Evolutionary conservation across 1,140 invertebrate species (phyloP).

Genomic region (Berghia stephanieae): DNA sequence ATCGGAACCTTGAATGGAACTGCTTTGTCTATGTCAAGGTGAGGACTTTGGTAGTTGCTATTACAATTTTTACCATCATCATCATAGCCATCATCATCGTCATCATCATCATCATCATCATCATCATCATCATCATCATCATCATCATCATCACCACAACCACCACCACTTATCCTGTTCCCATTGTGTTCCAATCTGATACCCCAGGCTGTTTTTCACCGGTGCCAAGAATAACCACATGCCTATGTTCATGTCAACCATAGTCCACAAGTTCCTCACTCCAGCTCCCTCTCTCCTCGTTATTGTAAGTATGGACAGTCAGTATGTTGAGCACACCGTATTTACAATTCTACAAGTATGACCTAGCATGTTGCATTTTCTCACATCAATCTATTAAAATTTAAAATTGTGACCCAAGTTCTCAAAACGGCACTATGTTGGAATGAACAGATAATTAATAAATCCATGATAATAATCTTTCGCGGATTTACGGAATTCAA

Average conservation of each 20-base stretch:
- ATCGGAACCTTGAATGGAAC: conserved; percentile 99
- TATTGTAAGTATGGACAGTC: conserved; percentile 79
- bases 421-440: no score
- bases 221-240: conserved; percentile 95
- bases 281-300: conserved; percentile 91
- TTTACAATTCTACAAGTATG: no score
- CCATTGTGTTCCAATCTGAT: not conserved
- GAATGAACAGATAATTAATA: no score
- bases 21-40: conserved; percentile 93
- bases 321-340: no score
- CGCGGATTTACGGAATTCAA: no score
- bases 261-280: conserved; percentile 86
- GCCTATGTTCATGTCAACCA: conserved; percentile 95
- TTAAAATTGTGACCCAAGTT: no score
- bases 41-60: no score
- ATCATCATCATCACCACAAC: not conserved
- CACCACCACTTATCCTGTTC: not conserved
- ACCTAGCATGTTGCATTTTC: no score
- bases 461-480: no score
- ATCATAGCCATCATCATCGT: not conserved
- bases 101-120: not conserved
- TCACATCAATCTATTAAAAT: no score
- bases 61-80: no score
- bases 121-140: not conserved
- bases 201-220: conserved; percentile 88